Evolutionary conservation across 1,140 invertebrate species (phyloP), one percentile per base, ranked within the genome.

Genomic region (Venustaconcha ellipsiformis): DNA sequence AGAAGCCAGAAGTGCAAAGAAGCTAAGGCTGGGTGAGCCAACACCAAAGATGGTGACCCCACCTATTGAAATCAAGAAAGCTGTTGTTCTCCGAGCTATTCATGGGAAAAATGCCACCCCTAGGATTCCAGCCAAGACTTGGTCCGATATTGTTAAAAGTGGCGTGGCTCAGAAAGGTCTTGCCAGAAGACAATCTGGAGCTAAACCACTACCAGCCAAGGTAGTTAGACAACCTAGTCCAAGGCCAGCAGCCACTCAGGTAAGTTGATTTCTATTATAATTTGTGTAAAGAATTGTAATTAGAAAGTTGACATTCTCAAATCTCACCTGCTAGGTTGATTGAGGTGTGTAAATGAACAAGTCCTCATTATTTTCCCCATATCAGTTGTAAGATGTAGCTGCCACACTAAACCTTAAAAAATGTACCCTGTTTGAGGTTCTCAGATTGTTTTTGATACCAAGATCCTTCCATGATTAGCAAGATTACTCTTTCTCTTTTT

Each of bases 21-120:
- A 70, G 23, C 30, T 77, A 23, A 70, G 69, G 58, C 60, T 74
- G 17, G 68, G 72, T 30, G 70, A 66, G 30, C 70, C 70, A 37
- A 72, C 20, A 57, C 15, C 55, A 12, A 23, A 60, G 23, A 48
- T 20, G 2, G 56, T 63, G 20, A 70, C 67, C 1, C 72, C 78
- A 23, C 62, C 64, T 56, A 14, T 58, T 11, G 58, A 57, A 26
- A 64, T 72, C 65, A 79, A 66, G 60, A 80, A 80, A 30, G 70
- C 59, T 64, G 83, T 86, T 15, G 86, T 83, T 6, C 68, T 63
- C 14, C 72, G 84, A 74, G 86, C 86, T 59, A 84, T 87, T 67
- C 83, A 82, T 75, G 83, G 84, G 15, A 86, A 86, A 66, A 30
- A 55, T n/a, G 79, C 80, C 14, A 86, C 84, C 8, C 86, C 86